phyloP scores from a whole-genome alignment of 2,113 vertebrate species.

The Panthera leo region DNA sequence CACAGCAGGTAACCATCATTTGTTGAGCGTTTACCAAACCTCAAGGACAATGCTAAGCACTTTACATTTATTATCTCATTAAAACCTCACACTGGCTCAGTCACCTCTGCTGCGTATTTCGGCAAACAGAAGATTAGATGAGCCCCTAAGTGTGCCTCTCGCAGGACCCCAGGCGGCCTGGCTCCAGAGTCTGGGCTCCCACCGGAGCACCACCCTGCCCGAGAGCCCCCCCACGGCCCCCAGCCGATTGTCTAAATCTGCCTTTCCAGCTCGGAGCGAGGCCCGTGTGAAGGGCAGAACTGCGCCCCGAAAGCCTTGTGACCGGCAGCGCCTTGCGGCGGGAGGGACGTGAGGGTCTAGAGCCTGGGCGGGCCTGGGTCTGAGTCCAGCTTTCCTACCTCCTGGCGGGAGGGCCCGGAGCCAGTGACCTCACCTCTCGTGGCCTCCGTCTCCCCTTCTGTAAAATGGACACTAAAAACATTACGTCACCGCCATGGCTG shows the following conservation, averaged over 20 bases:
- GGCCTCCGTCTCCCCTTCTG: background rate
- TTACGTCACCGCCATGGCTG: rapidly evolving
- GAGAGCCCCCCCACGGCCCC: background rate
- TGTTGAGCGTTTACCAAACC: rapidly evolving
- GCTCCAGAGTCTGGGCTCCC: background rate
- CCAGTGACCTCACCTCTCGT: too few species aligned
- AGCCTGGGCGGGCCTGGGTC: background rate
- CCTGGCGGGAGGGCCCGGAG: background rate
- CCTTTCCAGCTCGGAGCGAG: background rate
- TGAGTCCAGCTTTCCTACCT: background rate
- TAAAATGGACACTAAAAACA: background rate
- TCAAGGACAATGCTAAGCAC: background rate
- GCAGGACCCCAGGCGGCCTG: background rate
- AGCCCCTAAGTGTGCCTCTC: background rate
- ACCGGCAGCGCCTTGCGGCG: background rate
- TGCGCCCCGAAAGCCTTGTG: background rate
- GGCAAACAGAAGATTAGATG: background rate
- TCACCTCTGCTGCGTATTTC: too few species aligned
- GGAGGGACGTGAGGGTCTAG: background rate
- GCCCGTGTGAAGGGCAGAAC: background rate
- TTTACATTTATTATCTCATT: too few species aligned
- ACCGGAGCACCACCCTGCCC: background rate
- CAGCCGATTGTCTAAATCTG: rapidly evolving
- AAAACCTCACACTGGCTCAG: background rate
- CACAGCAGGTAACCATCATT: background rate